phyloP scores from a whole-genome alignment of 2,797 vertebrate species.

The Gorsachius magnificus region DNA sequence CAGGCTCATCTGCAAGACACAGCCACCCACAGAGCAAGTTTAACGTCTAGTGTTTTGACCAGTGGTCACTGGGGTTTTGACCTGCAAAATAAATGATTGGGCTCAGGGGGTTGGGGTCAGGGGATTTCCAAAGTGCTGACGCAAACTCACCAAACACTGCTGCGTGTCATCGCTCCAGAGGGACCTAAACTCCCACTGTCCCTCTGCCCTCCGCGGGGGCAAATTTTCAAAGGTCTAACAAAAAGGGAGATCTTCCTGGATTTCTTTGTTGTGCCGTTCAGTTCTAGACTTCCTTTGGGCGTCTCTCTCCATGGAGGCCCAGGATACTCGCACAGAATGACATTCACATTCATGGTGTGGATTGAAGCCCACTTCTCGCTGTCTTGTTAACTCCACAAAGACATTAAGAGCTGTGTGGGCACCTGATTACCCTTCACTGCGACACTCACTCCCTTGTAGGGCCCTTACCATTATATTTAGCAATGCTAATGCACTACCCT shows the following conservation, averaged over 20 bases:
- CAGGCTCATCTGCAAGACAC: background rate
- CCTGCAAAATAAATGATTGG: background rate
- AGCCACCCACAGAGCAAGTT: background rate
- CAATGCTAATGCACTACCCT: no score
- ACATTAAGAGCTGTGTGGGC: background rate
- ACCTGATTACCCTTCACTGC: background rate
- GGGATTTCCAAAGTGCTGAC: background rate
- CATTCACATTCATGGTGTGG: accelerated
- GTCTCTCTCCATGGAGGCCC: background rate
- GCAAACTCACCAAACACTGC: accelerated
- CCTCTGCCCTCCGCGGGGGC: background rate
- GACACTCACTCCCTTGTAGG: background rate
- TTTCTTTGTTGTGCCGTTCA: background rate
- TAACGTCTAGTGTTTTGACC: accelerated
- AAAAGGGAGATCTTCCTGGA: background rate
- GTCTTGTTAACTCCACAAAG: background rate
- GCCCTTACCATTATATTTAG: background rate
- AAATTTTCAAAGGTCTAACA: background rate
- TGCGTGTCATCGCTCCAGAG: accelerated
- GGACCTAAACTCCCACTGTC: background rate
- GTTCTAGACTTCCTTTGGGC: background rate
- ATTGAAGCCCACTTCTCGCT: background rate
- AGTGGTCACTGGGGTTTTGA: background rate
- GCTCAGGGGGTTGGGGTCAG: background rate
- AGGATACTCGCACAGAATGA: background rate